phyloP scores from a whole-genome alignment of 2,797 vertebrate genomes.

The Austrolebias charrua region DNA sequence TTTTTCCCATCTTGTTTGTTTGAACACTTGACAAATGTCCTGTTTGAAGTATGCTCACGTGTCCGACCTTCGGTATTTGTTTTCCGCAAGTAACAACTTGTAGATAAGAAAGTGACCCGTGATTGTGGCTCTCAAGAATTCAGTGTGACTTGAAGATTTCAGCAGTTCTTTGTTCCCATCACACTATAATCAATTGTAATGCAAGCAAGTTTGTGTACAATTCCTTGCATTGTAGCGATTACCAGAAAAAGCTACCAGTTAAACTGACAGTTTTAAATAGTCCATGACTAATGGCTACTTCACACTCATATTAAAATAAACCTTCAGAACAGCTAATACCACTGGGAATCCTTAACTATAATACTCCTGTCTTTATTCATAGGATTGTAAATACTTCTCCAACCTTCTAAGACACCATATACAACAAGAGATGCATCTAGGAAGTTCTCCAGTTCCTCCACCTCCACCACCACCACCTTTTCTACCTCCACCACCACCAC shows the following conservation, averaged over 20 bases:
- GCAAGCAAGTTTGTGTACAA: not conserved
- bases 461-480: conserved; percentile 23
- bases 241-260: conserved; percentile 5
- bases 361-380: conserved; percentile 11
- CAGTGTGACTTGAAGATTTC: not conserved
- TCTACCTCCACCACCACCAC: conserved; percentile 14
- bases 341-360: not conserved
- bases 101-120: conserved; percentile 6
- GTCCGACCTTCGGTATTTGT: conserved; percentile 3
- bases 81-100: conserved; percentile 7
- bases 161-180: not conserved
- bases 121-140: conserved; percentile 3
- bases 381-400: conserved; percentile 28
- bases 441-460: conserved; percentile 28
- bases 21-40: not conserved
- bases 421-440: conserved; percentile 57
- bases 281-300: not conserved
- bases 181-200: no score
- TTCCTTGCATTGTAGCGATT: not conserved
- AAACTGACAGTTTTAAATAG: conserved; percentile 22
- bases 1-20: not conserved
- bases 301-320: not conserved
- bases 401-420: conserved; percentile 26
- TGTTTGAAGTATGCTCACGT: not conserved
- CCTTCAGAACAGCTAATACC: not conserved